A percentile compares a stretch with the other conserved stretches of the same genome.
Evolutionary conservation across 1,140 invertebrate species (phyloP).

Genomic region (Drosophila grimshawi): DNA sequence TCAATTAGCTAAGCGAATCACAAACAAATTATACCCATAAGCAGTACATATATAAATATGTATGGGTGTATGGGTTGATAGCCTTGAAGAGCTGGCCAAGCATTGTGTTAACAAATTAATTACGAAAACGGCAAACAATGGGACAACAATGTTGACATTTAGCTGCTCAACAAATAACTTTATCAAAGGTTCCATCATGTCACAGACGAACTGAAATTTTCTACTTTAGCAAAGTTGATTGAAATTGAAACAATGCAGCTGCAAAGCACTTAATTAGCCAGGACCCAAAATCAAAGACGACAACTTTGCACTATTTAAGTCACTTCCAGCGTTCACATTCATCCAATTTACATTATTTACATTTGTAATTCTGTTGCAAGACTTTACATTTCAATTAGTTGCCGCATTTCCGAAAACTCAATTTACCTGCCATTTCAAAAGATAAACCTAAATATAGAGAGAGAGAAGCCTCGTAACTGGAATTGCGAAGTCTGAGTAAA

Average conservation of each 20-base stretch:
- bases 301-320: slow-evolving; percentile 12
- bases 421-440: slow-evolving; percentile 8
- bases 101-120: slow-evolving; percentile 74
- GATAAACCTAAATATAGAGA: not conserved
- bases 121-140: slow-evolving; percentile 64
- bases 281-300: slow-evolving; percentile 27
- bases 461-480: not conserved
- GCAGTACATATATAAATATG: not conserved
- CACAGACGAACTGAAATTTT: slow-evolving; percentile 8
- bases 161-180: slow-evolving; percentile 39
- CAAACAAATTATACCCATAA: slow-evolving; percentile 46
- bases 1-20: slow-evolving; percentile 74
- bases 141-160: slow-evolving; percentile 58
- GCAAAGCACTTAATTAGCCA: slow-evolving; percentile 24
- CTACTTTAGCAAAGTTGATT: slow-evolving; percentile 25
- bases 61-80: slow-evolving; percentile 14
- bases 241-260: slow-evolving; percentile 14
- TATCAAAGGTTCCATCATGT: slow-evolving; percentile 31
- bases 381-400: slow-evolving; percentile 19
- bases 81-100: slow-evolving; percentile 30
- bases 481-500: not conserved
- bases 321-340: slow-evolving; percentile 6
- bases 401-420: slow-evolving; percentile 23
- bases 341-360: slow-evolving; percentile 14
- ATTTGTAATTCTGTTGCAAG: slow-evolving; percentile 16